phyloP scores from a whole-genome alignment of 2,888 invertebrate species.

The Scotopteryx bipunctaria region DNA sequence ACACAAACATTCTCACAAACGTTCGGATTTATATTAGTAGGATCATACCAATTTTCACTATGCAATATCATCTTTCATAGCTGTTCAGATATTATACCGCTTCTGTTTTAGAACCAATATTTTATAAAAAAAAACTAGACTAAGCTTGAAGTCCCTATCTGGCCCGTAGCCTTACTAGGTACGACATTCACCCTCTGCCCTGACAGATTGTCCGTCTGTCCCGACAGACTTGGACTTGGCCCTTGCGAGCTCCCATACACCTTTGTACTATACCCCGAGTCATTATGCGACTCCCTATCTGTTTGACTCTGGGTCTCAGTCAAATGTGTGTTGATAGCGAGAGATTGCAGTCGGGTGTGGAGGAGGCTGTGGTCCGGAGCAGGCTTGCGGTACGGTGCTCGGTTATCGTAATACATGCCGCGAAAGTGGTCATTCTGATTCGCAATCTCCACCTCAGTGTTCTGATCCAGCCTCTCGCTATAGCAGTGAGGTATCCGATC shows the following conservation, averaged over 20 bases:
- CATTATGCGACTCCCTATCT: conserved; percentile 89
- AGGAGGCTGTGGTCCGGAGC: conserved; percentile 70
- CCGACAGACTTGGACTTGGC: conserved; percentile 89
- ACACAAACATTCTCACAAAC: no score
- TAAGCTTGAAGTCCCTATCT: conserved; percentile 86
- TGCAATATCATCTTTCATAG: no score
- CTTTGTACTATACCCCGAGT: conserved; percentile 93
- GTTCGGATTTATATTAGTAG: no score
- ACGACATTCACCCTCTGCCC: conserved; percentile 63
- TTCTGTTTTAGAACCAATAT: no score
- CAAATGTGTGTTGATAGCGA: conserved; percentile 77
- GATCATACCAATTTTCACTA: no score
- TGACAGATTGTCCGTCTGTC: conserved; percentile 71
- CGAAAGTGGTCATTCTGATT: conserved; percentile 74
- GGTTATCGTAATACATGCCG: conserved; percentile 67
- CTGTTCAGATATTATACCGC: no score
- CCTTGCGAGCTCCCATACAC: conserved; percentile 91
- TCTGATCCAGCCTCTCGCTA: conserved; percentile 73
- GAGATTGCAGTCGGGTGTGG: conserved; percentile 73
- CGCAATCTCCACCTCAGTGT: conserved; percentile 76
- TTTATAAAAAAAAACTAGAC: no score
- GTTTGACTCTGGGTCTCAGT: conserved; percentile 77
- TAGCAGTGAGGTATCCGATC: conserved; percentile 79
- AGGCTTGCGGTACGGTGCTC: conserved; percentile 64
- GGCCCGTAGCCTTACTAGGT: conserved; percentile 63